Base-by-base conservation (phyloP, 2,888 invertebrate genomes). In the Oithona nana region DNA sequence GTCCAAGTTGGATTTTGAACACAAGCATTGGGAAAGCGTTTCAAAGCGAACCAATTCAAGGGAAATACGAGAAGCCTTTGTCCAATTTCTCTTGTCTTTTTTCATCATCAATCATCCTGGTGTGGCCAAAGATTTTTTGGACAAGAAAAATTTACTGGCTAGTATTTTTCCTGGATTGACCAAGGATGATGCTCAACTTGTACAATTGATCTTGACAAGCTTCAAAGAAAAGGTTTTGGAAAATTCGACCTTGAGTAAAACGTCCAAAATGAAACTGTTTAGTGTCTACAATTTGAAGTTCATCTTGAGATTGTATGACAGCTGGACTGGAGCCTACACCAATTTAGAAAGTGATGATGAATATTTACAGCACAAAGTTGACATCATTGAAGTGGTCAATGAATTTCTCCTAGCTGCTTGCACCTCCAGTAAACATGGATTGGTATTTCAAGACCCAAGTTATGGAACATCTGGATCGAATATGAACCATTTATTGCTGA, bases 201-300 rank as follows among this genome's bases (percentile, higher is more conserved):
- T 59, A 8, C 49, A 24, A 8, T 50, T 59, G 8, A 28, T 59
- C 50, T 22, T 59, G 1, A 24, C n/a, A 13, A 26, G 22, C 4
- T 49, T 59, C 50, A 59, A 48, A 28, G 49, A 48, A 13, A 48
- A 50, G 28, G 22, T 59, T 24, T 22, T 59, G 26, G n/a, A 28
- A 16, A 59, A 59, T 59, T 13, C 48, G 3, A 28, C 4, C 16
- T 3, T 59, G 1, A 59, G 59, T 29, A 59, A 50, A 3, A 59
- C 59, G 4, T 49, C 50, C 4, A 59, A 59, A 50, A 59, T 59
- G 59, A 59, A 59, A 29, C 22, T 59, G 8, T 59, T 59, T 20
- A 50, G 24, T 16, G 49, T 29, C 8, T 20, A 28, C 26, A 22
- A 48, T 26, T 28, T 59, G 6, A 59, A 59, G 49, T 26, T 59